Evolutionary conservation across 1,140 invertebrate genomes (phyloP), one percentile per base, ranked within the genome.

Genomic region (Drosophila dunni): DNA sequence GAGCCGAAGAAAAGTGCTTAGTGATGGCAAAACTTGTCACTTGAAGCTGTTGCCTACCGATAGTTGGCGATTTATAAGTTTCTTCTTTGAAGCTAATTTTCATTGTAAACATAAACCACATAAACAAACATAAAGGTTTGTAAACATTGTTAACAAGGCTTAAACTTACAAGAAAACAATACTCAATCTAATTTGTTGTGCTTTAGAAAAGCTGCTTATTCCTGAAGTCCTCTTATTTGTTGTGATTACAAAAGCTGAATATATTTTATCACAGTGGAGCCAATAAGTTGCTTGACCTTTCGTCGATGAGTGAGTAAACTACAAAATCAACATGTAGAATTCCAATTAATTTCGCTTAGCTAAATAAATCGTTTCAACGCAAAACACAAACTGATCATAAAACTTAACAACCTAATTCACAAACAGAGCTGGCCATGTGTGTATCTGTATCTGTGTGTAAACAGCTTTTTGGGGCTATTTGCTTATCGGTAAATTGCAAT

Each of bases 291-390:
- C 57, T 72, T 72, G 50, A 66, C 51, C 40, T 57, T 53, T 46
- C 10, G 42, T 64, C 67, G 50, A 45, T 38, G 61, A 29, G 24
- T 13, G 40, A 58, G 51, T 62, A 20, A 64, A 62, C 50, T 54
- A 44, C 69, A 79, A 89, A 89, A 89, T 84, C 84, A 89, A 89
- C 84, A 89, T 84, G 84, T 89, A 89, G 89, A 89, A 89, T 78
- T 89, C 84, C 84, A 84, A 89, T 89, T 89, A 89, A 89, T 89
- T 89, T 75, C 84, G 84, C 80, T 89, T 89, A 89, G 85, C 84
- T 84, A 84, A 89, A 89, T 89, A 89, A 89, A 89, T 89, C 84
- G 84, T 89, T 89, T 89, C 85, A 64, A 84, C 74, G 74, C 84
- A 80, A 88, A 84, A 88, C 84, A 88, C 84, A 88, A 88, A 84